Percentiles rank a stretch among this genome's conserved stretches.
Evolutionary conservation across 1,140 invertebrate species (phyloP).

Genomic region (Zaprionus davidi): DNA sequence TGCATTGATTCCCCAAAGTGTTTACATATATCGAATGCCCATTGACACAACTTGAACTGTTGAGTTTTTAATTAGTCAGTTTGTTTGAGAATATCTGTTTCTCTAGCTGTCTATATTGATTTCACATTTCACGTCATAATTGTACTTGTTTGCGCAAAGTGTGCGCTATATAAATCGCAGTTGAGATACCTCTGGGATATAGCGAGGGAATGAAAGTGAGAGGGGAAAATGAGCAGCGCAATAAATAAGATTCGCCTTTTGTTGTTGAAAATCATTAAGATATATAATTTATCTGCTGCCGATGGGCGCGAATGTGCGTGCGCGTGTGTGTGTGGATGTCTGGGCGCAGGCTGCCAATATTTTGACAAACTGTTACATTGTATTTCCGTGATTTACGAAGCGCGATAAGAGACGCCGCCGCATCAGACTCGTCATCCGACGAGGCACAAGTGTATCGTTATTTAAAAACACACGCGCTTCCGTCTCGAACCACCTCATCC

Average conservation of each 20-base stretch:
- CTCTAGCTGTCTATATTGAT: neutral
- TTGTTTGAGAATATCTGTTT: neutral
- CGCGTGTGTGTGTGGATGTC: constrained; percentile 15
- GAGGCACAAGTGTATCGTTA: constrained; percentile 54
- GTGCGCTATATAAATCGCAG: neutral
- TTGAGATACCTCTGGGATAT: neutral
- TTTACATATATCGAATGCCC: too few relatives aligned
- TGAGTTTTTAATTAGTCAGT: neutral
- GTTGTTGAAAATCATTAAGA: constrained; percentile 60
- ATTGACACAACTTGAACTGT: too few relatives aligned
- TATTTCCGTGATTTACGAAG: constrained; percentile 53
- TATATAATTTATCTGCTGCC: constrained; percentile 45
- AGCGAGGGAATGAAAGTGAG: neutral
- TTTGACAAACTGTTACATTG: constrained; percentile 66
- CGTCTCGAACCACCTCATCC: constrained; percentile 3
- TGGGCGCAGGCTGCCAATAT: constrained; percentile 43
- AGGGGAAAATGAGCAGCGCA: neutral
- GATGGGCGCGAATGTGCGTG: neutral
- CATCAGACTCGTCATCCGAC: constrained; percentile 31
- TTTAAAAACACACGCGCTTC: constrained; percentile 47
- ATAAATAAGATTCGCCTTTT: constrained; percentile 48
- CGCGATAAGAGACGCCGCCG: constrained; percentile 32
- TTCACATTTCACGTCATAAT: neutral
- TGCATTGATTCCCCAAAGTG: too few relatives aligned
- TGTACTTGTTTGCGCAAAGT: neutral